phyloP scores from a whole-genome alignment of 2,113 vertebrate genomes.

The Channa argus region DNA sequence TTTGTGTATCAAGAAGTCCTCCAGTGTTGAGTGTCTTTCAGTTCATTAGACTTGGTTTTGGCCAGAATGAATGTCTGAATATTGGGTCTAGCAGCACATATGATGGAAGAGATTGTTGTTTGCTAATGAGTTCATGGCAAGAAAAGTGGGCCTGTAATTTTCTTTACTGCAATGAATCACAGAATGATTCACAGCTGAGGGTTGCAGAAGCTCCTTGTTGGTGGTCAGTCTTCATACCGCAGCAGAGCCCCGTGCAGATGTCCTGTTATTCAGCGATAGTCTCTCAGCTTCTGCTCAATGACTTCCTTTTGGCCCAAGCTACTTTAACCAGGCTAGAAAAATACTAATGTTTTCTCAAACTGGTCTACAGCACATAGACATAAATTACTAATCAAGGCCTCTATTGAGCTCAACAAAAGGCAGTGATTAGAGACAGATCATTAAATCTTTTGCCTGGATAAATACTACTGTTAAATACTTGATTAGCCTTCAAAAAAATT shows the following conservation, averaged over 20 bases:
- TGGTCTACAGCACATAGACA: background rate
- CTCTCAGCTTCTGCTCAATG: slow-evolving; percentile 31
- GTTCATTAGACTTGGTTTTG: slow-evolving; percentile 47
- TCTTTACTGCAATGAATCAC: slow-evolving; percentile 18
- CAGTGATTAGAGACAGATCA: background rate
- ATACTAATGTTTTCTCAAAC: background rate
- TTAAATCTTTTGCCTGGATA: background rate
- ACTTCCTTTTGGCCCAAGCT: slow-evolving; percentile 40
- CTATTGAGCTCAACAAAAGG: background rate
- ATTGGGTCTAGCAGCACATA: slow-evolving; percentile 14
- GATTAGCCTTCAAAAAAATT: too few species aligned
- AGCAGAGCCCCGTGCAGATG: slow-evolving; percentile 46
- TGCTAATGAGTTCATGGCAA: slow-evolving; percentile 43
- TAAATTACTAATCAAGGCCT: background rate
- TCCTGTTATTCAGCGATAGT: slow-evolving; percentile 53
- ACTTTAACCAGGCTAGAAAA: background rate
- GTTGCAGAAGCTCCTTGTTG: slow-evolving; percentile 15
- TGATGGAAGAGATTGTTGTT: slow-evolving; percentile 54
- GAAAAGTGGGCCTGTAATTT: slow-evolving; percentile 41
- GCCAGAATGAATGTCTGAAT: slow-evolving; percentile 19
- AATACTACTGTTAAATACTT: too few species aligned
- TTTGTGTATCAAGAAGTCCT: slow-evolving; percentile 21
- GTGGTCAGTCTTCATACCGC: slow-evolving; percentile 38
- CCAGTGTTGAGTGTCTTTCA: slow-evolving; percentile 47
- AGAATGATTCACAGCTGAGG: slow-evolving; percentile 50